These are phyloP conservation scores for Nothocercus nigrocapillus DNA, from an alignment of 2,113 vertebrate species.

Conservation along the genomic window DNA sequence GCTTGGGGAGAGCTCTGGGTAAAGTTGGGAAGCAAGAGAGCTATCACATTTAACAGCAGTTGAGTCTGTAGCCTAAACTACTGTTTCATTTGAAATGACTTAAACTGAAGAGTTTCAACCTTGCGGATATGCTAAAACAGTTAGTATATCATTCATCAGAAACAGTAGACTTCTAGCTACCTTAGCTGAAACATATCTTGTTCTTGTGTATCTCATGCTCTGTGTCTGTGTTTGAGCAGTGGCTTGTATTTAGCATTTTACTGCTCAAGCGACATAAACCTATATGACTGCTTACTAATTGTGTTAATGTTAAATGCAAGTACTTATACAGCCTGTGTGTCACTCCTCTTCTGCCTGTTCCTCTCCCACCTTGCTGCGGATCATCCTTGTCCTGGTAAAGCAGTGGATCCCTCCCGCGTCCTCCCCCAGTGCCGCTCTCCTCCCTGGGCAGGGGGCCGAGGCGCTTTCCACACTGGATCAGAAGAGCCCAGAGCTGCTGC, in stretches of 20 bases:
- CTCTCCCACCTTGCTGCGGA: neutral
- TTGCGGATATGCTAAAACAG: neutral
- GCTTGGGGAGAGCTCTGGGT: neutral
- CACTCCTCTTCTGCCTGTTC: neutral
- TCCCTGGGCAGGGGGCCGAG: neutral
- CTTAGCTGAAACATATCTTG: neutral
- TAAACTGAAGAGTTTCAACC: neutral
- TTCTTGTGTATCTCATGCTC: rapidly evolving
- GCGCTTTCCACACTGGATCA: neutral
- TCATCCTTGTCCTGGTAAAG: neutral
- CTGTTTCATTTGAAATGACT: neutral
- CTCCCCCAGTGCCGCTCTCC: rapidly evolving
- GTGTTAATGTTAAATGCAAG: neutral
- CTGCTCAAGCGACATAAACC: neutral
- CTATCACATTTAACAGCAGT: neutral
- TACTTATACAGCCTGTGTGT: neutral
- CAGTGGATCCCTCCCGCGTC: neutral
- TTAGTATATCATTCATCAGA: neutral
- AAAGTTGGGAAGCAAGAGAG: neutral
- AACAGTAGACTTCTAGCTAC: neutral
- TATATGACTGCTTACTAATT: neutral
- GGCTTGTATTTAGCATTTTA: neutral
- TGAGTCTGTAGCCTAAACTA: neutral
- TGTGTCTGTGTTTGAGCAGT: neutral
- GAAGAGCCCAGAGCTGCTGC: neutral